A percentile compares a stretch with the other conserved stretches of the same genome.
These are phyloP conservation scores for Drosophila longiperda DNA, from an alignment of 2,888 invertebrate genomes.

Conservation along the genomic window DNA sequence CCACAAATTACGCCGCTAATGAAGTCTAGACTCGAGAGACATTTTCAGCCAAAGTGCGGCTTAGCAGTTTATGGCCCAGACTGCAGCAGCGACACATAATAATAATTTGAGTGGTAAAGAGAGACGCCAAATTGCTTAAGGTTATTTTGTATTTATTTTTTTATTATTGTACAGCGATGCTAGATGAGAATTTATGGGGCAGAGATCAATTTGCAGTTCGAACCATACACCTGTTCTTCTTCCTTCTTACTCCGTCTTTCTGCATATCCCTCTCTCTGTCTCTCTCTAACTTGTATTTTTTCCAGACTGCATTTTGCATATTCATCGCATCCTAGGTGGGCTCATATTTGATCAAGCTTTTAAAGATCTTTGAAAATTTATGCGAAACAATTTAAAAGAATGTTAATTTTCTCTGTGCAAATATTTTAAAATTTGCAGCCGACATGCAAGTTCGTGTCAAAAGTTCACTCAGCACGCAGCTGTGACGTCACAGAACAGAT, in stretches of 20 bases:
- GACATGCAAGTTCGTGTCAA: background rate
- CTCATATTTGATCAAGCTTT: background rate
- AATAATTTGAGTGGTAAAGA: background rate
- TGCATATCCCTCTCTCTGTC: background rate
- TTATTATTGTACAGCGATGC: slow-evolving; percentile 12
- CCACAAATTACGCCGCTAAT: slow-evolving; percentile 73
- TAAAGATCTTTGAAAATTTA: background rate
- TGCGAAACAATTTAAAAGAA: background rate
- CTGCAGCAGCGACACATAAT: slow-evolving; percentile 21
- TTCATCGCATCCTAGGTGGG: background rate
- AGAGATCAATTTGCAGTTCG: slow-evolving; percentile 34
- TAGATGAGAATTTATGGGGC: slow-evolving; percentile 37
- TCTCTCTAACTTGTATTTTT: background rate
- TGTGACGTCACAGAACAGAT: slow-evolving; percentile 49
- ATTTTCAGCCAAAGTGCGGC: slow-evolving; percentile 22
- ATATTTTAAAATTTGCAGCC: background rate
- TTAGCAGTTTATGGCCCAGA: slow-evolving; percentile 43
- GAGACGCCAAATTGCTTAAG: slow-evolving; percentile 7
- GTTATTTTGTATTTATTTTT: background rate
- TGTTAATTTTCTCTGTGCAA: background rate
- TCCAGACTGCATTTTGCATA: background rate
- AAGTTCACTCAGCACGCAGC: slow-evolving; percentile 1
- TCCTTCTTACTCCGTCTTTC: slow-evolving; percentile 5
- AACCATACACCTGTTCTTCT: background rate
- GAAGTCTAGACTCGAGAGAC: slow-evolving; percentile 61